Conservation (phyloP, 1,140 invertebrate species). For the Eciton burchellii region DNA sequence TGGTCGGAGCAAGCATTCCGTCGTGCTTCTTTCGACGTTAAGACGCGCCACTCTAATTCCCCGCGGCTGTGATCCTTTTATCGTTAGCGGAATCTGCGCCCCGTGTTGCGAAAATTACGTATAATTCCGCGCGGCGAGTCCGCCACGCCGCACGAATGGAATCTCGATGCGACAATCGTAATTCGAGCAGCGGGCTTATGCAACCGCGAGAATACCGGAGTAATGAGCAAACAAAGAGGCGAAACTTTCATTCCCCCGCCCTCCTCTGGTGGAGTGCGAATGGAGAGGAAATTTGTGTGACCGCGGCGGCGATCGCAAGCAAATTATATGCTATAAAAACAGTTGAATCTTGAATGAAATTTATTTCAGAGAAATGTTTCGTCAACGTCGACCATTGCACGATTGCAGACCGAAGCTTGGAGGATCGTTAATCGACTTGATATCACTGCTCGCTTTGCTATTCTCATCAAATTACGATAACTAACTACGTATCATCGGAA, state of each 20-base stretch:
- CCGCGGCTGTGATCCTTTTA: conserved; percentile 9
- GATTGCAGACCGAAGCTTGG: too few relatives aligned
- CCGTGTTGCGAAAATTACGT: conserved; percentile 64
- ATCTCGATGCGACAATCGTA: conserved; percentile 47
- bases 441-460: too few relatives aligned
- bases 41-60: conserved; percentile 24
- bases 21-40: too few relatives aligned
- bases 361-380: too few relatives aligned
- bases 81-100: conserved; percentile 8
- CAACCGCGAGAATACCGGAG: neutral
- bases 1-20: too few relatives aligned
- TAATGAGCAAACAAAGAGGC: conserved; percentile 59
- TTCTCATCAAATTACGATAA: too few relatives aligned
- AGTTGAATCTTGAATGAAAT: too few relatives aligned
- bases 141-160: conserved; percentile 52
- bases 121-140: conserved; percentile 53
- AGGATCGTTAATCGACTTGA: too few relatives aligned
- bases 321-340: neutral
- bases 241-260: conserved; percentile 31
- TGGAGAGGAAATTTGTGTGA: conserved; percentile 26
- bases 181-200: conserved; percentile 59
- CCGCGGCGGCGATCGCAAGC: neutral
- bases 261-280: neutral
- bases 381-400: too few relatives aligned
- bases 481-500: too few relatives aligned